phyloP scores from a whole-genome alignment of 53 echinoderm and acorn worm genomes.

The Holothuria leucospilota region DNA sequence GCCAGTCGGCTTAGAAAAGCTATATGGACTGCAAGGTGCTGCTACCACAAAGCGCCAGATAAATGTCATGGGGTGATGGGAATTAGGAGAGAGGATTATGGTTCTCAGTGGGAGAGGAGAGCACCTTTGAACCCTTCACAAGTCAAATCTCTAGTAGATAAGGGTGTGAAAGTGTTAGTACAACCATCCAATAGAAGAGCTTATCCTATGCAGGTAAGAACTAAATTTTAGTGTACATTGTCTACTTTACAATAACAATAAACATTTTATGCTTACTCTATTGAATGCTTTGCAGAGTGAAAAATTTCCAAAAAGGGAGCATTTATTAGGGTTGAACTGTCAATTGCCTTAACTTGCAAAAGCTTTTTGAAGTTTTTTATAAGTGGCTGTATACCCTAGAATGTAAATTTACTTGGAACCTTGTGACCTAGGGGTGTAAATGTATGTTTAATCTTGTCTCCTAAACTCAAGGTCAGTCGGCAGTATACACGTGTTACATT shows the following conservation, averaged over 20 bases:
- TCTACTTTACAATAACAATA: not conserved
- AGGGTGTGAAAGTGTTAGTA: constrained; percentile 89
- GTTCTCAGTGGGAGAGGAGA: constrained; percentile 94
- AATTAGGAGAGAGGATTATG: constrained; percentile 90
- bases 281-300: not conserved
- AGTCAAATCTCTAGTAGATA: constrained; percentile 77
- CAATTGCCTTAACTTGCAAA: no score
- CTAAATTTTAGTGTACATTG: no score
- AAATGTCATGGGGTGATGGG: constrained; percentile 62
- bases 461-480: no score
- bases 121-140: constrained; percentile 83
- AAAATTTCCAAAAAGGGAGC: not conserved
- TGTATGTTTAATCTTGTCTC: no score
- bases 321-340: no score
- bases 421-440: no score
- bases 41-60: not conserved
- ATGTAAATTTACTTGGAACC: no score
- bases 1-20: not conserved
- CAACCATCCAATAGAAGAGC: constrained; percentile 93
- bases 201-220: constrained; percentile 87
- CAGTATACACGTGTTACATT: no score
- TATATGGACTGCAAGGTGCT: not conserved
- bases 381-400: no score
- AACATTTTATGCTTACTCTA: not conserved
- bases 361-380: no score